These are phyloP conservation scores for Serilophus lunatus DNA, from an alignment of 2,113 vertebrate genomes.

Conservation along the genomic window DNA sequence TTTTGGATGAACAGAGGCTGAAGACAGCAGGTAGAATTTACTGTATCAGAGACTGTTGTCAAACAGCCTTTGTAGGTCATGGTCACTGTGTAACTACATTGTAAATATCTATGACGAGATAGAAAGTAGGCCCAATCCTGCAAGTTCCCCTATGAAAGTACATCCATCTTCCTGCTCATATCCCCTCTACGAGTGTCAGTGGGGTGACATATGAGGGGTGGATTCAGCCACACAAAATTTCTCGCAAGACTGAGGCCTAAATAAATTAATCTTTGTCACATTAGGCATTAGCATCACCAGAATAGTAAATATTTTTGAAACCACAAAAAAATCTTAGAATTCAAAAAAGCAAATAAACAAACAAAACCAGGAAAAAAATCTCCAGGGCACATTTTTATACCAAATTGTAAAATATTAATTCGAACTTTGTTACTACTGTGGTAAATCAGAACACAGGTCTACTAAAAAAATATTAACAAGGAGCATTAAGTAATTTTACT, in stretches of 20 bases:
- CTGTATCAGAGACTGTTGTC: neutral
- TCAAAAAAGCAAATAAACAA: neutral
- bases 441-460: neutral
- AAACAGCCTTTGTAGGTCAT: constrained; percentile 31
- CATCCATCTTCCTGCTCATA: neutral
- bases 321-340: constrained; percentile 16
- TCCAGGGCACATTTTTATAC: constrained; percentile 9
- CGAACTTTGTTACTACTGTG: neutral
- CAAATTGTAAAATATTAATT: neutral
- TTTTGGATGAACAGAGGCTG: constrained; percentile 44
- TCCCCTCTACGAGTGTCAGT: neutral
- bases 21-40: constrained; percentile 36
- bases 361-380: neutral
- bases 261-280: constrained; percentile 43
- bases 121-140: neutral
- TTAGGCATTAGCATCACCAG: constrained; percentile 55
- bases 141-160: neutral
- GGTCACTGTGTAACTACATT: neutral
- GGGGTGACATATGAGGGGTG: neutral
- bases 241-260: neutral
- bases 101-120: constrained; percentile 26
- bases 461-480: neutral
- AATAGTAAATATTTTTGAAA: constrained; percentile 37
- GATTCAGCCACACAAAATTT: neutral
- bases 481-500: constrained; percentile 1